Percentiles rank a stretch among this genome's conserved stretches.
phyloP scores from a whole-genome alignment of 2,113 vertebrate genomes.

The Rissa tridactyla region DNA sequence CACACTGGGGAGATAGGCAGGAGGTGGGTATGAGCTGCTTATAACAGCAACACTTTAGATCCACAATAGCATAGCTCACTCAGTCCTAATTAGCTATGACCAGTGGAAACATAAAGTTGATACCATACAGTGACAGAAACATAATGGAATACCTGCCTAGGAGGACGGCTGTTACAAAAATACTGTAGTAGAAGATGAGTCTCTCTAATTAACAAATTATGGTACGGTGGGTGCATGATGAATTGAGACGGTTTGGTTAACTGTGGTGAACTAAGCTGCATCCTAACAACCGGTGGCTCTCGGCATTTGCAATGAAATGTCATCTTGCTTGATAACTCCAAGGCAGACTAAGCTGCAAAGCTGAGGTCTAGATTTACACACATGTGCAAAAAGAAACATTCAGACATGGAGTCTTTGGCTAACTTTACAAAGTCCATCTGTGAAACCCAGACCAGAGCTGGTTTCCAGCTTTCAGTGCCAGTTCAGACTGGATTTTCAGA shows the following conservation, averaged over 20 bases:
- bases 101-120: background rate
- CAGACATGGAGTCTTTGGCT: background rate
- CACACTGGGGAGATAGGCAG: rapidly evolving
- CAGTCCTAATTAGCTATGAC: constrained; percentile 11
- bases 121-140: background rate
- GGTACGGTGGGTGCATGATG: background rate
- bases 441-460: background rate
- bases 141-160: background rate
- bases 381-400: background rate
- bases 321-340: background rate
- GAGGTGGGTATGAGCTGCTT: background rate
- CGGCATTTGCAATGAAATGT: background rate
- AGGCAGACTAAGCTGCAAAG: background rate
- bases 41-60: background rate
- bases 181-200: background rate
- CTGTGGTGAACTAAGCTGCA: background rate
- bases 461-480: background rate
- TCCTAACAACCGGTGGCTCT: background rate
- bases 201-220: constrained; percentile 20
- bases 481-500: background rate
- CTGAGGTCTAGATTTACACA: background rate
- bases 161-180: background rate
- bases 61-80: background rate
- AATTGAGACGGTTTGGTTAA: background rate
- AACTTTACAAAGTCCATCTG: background rate